Conservation (phyloP, 2,113 vertebrate species). For the Centrocercus urophasianus region DNA sequence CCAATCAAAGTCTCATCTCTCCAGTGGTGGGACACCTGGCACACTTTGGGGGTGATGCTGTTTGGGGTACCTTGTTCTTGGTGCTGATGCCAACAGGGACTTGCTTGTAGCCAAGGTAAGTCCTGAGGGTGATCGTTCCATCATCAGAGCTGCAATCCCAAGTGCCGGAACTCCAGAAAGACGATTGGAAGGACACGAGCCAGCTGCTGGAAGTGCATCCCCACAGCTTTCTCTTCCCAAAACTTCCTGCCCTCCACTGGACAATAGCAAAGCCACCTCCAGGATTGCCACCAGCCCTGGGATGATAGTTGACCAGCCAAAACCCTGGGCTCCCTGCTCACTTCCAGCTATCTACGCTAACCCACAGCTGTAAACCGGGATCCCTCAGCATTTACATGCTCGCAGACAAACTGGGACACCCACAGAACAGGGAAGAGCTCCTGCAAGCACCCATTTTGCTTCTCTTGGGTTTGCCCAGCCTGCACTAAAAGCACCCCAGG, state of each 20-base stretch:
- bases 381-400: background rate
- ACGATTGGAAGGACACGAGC: background rate
- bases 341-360: rapidly evolving
- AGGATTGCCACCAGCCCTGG: background rate
- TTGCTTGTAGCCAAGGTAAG: background rate
- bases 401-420: background rate
- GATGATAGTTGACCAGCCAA: background rate
- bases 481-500: background rate
- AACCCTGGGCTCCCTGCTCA: background rate
- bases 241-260: background rate
- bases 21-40: background rate
- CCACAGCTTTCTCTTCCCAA: background rate
- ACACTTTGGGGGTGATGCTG: background rate
- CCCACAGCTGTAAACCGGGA: background rate
- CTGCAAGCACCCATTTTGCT: background rate
- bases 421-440: background rate
- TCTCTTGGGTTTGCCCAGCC: background rate
- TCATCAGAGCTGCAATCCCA: background rate
- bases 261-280: background rate
- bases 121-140: background rate
- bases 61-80: constrained; percentile 15
- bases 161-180: background rate
- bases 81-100: background rate
- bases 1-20: background rate
- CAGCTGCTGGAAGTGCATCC: background rate